Base-by-base conservation (phyloP, 2,888 invertebrate species). In the Platycheirus rosarum region DNA sequence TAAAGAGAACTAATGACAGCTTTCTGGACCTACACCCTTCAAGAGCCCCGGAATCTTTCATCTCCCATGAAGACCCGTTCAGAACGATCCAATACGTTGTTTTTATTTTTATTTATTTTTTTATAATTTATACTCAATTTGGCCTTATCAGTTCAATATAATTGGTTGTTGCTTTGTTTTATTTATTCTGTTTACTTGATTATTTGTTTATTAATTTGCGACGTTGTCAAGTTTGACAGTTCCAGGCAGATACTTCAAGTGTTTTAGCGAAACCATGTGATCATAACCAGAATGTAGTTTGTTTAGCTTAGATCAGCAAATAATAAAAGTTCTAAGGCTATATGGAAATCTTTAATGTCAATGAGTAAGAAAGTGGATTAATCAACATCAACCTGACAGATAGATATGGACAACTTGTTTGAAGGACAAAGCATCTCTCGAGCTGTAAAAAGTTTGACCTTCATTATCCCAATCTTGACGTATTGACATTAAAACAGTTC, bases 171-270 rank as follows among this genome's bases (percentile, higher is more conserved):
- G 23, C 51, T 42, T 60, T 74, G 26, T 60, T 48, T 60, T 18
- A 13, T 14, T 37, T 60, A 18, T 60, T 26, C 2, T 20, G 0
- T 32, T 44, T 44, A 35, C 42, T 55, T 69, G 62, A 14, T n/a
- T 69, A 37, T 70, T 44, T 65, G 11, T 46, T 53, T 62, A 46
- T 48, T 69, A 55, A 63, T 68, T 63, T 69, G 76, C 62, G 62
- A 63, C 68, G 53, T 69, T 69, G 68, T 76, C 62, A 69, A 46
- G 20, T 69, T 76, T 69, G 69, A 69, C 53, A 69, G 53, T 46
- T 62, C 26, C 4, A 14, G 29, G 2, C 13, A 23, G 11, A 8
- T 6, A 37, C 20, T 8, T 20, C 2, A 16, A 11, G 23, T 23
- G 6, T 23, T 23, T 4, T 4, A 4, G 23, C 6, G 3, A 4